A percentile compares a stretch with the other conserved stretches of the same genome.
phyloP scores from a whole-genome alignment of 92 coral and sea anemone genomes.

The Montipora capitata region DNA sequence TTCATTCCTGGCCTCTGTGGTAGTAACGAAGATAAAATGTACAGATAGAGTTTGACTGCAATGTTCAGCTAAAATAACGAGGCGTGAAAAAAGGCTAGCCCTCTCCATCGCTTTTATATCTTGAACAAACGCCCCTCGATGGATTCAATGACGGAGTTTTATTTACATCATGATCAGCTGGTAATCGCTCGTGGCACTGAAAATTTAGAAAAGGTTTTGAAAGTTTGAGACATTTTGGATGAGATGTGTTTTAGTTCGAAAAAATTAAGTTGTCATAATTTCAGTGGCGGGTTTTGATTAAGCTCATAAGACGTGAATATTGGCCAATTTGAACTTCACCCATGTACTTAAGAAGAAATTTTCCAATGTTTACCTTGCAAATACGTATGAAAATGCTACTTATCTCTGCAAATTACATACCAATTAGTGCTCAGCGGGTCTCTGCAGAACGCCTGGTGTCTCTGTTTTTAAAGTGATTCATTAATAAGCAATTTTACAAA shows the following conservation, averaged over 20 bases:
- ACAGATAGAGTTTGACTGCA: no score
- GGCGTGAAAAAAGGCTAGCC: no score
- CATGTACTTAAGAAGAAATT: conserved; percentile 39
- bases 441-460: conserved; percentile 59
- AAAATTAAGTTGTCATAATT: neutral
- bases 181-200: conserved; percentile 70
- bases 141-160: conserved; percentile 35
- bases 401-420: conserved; percentile 90
- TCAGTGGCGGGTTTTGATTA: neutral
- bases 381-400: conserved; percentile 62
- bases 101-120: neutral
- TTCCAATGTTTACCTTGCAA: conserved; percentile 55
- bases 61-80: no score
- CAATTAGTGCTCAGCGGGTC: conserved; percentile 94
- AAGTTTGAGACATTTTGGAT: conserved; percentile 42
- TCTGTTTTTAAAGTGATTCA: conserved; percentile 75
- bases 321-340: neutral
- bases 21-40: no score
- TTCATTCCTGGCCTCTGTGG: neutral
- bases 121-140: conserved; percentile 26
- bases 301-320: neutral
- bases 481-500: conserved; percentile 79
- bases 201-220: conserved; percentile 43
- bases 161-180: conserved; percentile 71
- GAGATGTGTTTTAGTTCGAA: conserved; percentile 35